Evolutionary conservation across 2,113 vertebrate species (phyloP), one percentile per base, ranked within the genome.

Genomic region (Boulengerochromis microlepis): DNA sequence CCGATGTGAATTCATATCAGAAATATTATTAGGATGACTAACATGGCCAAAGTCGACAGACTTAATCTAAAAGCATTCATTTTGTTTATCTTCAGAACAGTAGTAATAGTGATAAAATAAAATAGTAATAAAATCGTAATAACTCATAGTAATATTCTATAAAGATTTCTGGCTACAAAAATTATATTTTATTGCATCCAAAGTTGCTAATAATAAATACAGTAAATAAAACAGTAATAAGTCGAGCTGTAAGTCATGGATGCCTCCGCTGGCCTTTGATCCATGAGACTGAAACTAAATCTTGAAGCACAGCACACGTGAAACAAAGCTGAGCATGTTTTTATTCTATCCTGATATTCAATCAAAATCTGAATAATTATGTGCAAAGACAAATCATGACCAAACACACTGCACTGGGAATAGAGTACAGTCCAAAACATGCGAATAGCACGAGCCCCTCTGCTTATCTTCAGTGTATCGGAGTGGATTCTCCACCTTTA

Each of bases 1-100:
- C 71, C 59, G 56, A 84, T 35, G 13, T 53, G 5, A 59, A 47
- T 88, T 74, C 52, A 85, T 85, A 87, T 66, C 19, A 59, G 24
- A 42, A 66, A 26, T 7, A 53, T 4, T 78, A 59, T 61, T 9
- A 53, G 56, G 53, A 61, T 52, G 47, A 84, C 71, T 74, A 56
- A 13, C 53, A 86, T 40, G 42, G 22, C 83, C 52, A 45, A 59
- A 80, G 85, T 22, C 45, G 5, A 47, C 57, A 59, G 82, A 64
- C 50, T 82, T 80, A 42, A 85, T 86, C 54, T 87, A 85, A 89
- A 82, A 4, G 9, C 40, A 2, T 2, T 26, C 22, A 3, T 74
- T 74, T 47, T 10, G 22, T 1, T 86, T 33, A 45, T 18, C 35
- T 35, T 71, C 4, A 71, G 71, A 76, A 81, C 10, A 1, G 26